These are phyloP conservation scores for Orchesellides sinensis DNA, from an alignment of 2,888 invertebrate species.

Conservation along the genomic window DNA sequence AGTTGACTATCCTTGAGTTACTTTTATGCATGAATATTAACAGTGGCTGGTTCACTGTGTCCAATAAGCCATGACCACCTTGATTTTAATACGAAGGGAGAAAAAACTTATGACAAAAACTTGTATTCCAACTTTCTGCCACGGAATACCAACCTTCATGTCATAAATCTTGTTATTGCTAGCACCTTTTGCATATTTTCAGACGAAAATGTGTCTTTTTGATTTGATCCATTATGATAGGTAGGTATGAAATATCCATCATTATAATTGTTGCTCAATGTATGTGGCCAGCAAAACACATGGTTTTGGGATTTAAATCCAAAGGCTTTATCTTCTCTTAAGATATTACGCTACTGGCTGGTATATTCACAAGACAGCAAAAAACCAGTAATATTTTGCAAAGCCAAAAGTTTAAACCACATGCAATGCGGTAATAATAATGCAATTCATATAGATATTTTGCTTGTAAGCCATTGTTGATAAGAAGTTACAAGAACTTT, in stretches of 20 bases:
- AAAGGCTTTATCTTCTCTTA: not conserved
- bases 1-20: constrained; percentile 1
- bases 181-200: constrained; percentile 4
- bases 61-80: constrained; percentile 32
- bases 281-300: constrained; percentile 39
- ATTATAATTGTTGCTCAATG: constrained; percentile 40
- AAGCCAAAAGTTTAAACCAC: too few relatives aligned
- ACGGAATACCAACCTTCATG: not conserved
- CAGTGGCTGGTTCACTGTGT: constrained; percentile 25
- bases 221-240: constrained; percentile 47
- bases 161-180: constrained; percentile 20
- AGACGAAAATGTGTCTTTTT: not conserved
- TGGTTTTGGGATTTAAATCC: not conserved
- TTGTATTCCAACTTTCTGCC: constrained; percentile 1
- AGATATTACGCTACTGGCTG: constrained; percentile 11
- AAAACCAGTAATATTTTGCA: too few relatives aligned
- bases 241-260: constrained; percentile 26
- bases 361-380: too few relatives aligned
- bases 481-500: constrained; percentile 10
- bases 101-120: not conserved
- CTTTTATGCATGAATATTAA: constrained; percentile 19
- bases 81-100: not conserved
- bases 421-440: too few relatives aligned
- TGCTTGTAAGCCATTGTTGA: not conserved
- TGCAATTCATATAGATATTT: not conserved